Evolutionary conservation across 2,888 invertebrate species (phyloP), one percentile per base, ranked within the genome.

Genomic region (Isotomurus palustris): DNA sequence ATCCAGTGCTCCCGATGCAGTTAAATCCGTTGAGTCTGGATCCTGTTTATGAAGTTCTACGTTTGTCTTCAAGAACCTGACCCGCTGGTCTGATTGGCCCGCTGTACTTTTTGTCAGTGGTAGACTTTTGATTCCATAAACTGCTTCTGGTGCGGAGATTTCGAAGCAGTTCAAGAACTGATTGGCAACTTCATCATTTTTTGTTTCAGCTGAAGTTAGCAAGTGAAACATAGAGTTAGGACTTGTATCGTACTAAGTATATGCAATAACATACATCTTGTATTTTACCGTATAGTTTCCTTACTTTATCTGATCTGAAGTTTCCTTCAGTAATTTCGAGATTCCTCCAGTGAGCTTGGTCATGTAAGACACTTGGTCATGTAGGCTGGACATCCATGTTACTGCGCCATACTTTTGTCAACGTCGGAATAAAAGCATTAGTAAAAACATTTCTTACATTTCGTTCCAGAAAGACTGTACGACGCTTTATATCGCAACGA

Each of bases 381-480:
- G 53, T 70, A 62, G 69, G 74, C 53, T 75, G 74, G 19, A 72
- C 61, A 62, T 75, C 74, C 71, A 73, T 72, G 54, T 74, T 75
- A 10, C 73, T 72, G 35, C 60, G 24, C 66, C 64, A 69, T 12
- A 72, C 45, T 21, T 58, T 17, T 35, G 72, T 32, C 45, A 72
- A 60, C 19, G 49, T 41, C 12, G 22, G 12, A 51, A 70, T 72
- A 52, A 69, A 73, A 3, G 50, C 41, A 56, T 73, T 74, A 2
- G 72, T 64, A 22, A 58, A 55, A 5, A 56, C 53, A 8, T 58
- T 66, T 22, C 56, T 25, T 6, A 60, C 32, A 4, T 29, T 24
- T 38, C 72, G 41, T 53, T 70, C 65, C n/a, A 72, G 45, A 44
- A 71, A 62, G 6, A 65, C 54, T 12, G 60, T 59, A 2, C 64